Evolutionary conservation across 2,797 vertebrate genomes (phyloP), one percentile per base, ranked within the genome.

Genomic region (Fringilla coelebs): DNA sequence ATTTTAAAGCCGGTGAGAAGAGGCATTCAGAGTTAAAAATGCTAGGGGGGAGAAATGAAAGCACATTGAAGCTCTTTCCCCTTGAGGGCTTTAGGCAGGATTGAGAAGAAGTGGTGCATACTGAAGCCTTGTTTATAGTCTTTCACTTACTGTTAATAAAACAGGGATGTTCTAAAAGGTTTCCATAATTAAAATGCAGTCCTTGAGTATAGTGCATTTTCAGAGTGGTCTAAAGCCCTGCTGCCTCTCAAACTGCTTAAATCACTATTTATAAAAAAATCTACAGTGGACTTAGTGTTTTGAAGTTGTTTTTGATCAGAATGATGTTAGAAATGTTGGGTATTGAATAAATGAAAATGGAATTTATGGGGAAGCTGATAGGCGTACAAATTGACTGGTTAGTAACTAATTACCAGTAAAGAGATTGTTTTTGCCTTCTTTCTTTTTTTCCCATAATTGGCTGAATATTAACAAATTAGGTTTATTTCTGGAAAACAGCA

Each of bases 391-490:
- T 91, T 80, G 43, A 91, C 94, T 88, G 94, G 95, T 96, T 98
- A 93, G 96, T 97, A 97, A 97, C 97, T 97, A 97, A 98, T 98
- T 98, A 97, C 97, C 90, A 90, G 88, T 91, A 92, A 94, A 88
- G 96, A 88, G 88, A 60, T 43, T 93, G 89, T 66, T 92, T 93
- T 96, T 96, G 86, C 88, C 51, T 63, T 94, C 82, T 49, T 12
- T 92, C 74, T 83, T 95, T 88, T 88, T 82, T 84, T 91, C 65
- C 29, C 28, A 91, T 97, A 97, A 98, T 98, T 98, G 97, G 77
- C 78, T 96, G 95, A 97, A 96, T 97, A 96, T 97, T 98, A 98
- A 97, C 97, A 97, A 97, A 97, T 96, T 94, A 96, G 92, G 88
- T 97, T 97, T 97, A 96, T 97, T 98, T 97, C 97, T 97, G 93